These are phyloP conservation scores for Apodemus speciosus DNA, from an alignment of 2,113 vertebrate species.

Conservation along the genomic window DNA sequence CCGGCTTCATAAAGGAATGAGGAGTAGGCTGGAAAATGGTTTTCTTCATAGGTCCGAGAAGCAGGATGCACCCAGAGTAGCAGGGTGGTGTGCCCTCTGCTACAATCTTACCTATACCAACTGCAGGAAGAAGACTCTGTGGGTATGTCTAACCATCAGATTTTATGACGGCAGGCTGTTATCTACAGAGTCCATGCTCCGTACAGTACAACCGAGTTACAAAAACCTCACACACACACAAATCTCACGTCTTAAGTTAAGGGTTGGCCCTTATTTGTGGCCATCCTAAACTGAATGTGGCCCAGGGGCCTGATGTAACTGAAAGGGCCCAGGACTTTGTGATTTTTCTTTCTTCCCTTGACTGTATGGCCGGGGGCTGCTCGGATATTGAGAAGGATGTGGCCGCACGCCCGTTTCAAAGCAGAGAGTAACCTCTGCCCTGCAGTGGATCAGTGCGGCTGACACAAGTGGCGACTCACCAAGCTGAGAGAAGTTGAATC, in stretches of 20 bases:
- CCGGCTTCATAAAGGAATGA: neutral
- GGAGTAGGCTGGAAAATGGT: neutral
- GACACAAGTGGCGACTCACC: conserved; percentile 84
- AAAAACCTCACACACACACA: no score
- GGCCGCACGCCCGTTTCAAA: neutral
- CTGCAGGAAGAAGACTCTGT: neutral
- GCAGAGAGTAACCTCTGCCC: conserved; percentile 8
- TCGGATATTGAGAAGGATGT: neutral
- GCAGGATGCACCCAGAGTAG: neutral
- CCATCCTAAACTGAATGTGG: neutral
- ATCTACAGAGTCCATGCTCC: neutral
- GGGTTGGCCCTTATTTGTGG: neutral
- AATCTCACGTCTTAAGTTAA: neutral
- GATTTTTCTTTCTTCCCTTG: neutral
- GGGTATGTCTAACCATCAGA: neutral
- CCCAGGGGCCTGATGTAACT: neutral
- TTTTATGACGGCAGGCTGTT: neutral
- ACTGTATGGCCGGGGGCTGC: neutral
- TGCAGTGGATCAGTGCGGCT: neutral
- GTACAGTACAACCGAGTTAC: neutral
- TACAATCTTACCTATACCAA: neutral
- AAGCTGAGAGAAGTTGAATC: conserved; percentile 97
- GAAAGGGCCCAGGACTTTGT: neutral
- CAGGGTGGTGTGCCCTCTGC: neutral
- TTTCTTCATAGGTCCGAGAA: neutral